Percentiles rank a stretch among this genome's conserved stretches.
Evolutionary conservation across 2,113 vertebrate species (phyloP).

Genomic region (Baryphthengus martii): DNA sequence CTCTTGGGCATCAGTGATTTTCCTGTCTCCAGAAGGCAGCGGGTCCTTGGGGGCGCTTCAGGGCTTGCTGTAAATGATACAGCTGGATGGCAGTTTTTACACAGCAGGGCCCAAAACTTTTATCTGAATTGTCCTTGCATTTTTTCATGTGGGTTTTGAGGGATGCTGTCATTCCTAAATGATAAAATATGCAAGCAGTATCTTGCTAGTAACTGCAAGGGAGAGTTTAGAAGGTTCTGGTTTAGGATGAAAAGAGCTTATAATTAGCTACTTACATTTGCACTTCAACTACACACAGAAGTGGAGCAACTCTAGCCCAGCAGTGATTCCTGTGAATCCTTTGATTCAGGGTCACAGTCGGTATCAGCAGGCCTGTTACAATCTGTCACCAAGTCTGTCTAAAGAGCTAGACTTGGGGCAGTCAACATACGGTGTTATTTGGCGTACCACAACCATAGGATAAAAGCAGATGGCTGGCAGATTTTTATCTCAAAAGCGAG

Average conservation of each 20-base stretch:
- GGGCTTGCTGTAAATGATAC: background rate
- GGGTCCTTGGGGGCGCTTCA: background rate
- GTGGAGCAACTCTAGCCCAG: background rate
- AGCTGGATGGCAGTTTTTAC: background rate
- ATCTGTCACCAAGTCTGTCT: background rate
- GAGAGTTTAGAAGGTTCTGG: background rate
- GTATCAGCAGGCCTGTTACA: background rate
- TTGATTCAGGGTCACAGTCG: background rate
- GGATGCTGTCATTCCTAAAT: background rate
- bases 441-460: background rate
- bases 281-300: constrained; percentile 5
- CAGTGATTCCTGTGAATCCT: background rate
- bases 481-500: background rate
- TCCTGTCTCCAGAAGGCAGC: background rate
- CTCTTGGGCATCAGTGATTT: background rate
- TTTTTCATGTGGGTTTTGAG: background rate
- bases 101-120: background rate
- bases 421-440: background rate
- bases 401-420: background rate
- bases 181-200: background rate
- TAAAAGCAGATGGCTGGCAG: background rate
- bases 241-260: background rate
- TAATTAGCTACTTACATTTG: background rate
- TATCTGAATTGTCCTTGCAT: background rate
- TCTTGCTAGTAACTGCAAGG: background rate